Base-by-base conservation (phyloP, 2,113 vertebrate genomes). In the Vimba vimba region DNA sequence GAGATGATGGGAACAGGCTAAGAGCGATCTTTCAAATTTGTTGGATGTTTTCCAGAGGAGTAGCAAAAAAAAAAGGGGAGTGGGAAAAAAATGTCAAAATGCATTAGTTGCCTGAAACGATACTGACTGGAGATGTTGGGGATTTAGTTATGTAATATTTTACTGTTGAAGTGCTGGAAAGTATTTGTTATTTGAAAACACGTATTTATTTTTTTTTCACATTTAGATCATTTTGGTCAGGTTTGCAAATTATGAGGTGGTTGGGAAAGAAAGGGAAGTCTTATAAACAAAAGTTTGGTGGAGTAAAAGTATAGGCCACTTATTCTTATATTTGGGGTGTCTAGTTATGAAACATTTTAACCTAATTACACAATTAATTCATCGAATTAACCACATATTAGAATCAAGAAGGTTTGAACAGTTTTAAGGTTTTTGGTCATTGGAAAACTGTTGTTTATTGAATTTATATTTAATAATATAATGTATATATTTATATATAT, bases 21-120 rank as follows among this genome's bases (percentile, higher is more conserved):
- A 60, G 77, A 60, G 55, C 23, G 13, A n/a, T 79, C 33, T 43
- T 60, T 62, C 23, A 60, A 25, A 79, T 60, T 43, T 36, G 55
- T 13, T 25, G 23, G 55, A 43, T 43, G 55, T 36, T 60, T 79
- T 79, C 55, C 3, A 5, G 55, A 23, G 23, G 76, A 79, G 23
- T 39, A 10, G 36, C 36, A 60, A 33, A 62, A 33, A 30, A n/a
- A n/a, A 45, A 43, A 36, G 23, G 9, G 57, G 33, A 62, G 57
- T 62, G 77, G 23, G 39, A 79, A 60, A 79, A 79, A 62, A 79
- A 33, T 62, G 55, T 79, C 77, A 43, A 62, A 62, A 79, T 60
- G 55, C 33, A 25, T 79, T 79, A 25, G 77, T 43, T 79, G 55
- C 21, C 33, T 79, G 33, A 39, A 39, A 39, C 36, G 21, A 5